Percentiles rank a stretch among this genome's conserved stretches.
Evolutionary conservation across 2,113 vertebrate genomes (phyloP).

Genomic region (Microcebus murinus): DNA sequence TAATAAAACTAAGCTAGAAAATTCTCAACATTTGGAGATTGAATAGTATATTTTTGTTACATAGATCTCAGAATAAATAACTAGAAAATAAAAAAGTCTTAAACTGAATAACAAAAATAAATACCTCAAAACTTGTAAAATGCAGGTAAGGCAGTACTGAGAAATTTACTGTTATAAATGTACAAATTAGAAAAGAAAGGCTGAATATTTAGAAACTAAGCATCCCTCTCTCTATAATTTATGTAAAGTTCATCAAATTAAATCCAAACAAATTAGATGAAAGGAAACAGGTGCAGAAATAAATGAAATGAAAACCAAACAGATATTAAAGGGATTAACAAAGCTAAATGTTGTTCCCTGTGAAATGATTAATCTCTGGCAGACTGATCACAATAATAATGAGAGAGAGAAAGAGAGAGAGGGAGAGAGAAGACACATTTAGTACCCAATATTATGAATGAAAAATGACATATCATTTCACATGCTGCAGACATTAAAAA

Average conservation of each 20-base stretch:
- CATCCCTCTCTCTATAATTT: neutral
- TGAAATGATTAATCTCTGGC: slow-evolving; percentile 5
- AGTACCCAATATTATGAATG: neutral
- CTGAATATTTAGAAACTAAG: slow-evolving; percentile 13
- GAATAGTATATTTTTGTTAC: neutral
- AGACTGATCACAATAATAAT: neutral
- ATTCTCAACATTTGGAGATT: neutral
- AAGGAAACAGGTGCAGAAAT: slow-evolving; percentile 28
- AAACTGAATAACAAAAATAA: neutral
- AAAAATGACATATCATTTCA: slow-evolving; percentile 4
- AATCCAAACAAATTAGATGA: slow-evolving; percentile 40
- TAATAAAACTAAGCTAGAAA: slow-evolving; percentile 14
- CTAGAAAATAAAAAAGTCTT: slow-evolving; percentile 26
- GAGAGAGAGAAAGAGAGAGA: neutral
- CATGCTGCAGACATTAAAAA: neutral
- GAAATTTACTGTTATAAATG: slow-evolving; percentile 9
- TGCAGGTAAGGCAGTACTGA: neutral
- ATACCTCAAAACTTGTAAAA: slow-evolving; percentile 12
- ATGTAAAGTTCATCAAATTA: slow-evolving; percentile 21
- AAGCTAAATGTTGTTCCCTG: slow-evolving; percentile 18
- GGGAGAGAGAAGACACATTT: neutral
- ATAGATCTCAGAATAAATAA: slow-evolving; percentile 27
- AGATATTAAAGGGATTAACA: slow-evolving; percentile 21
- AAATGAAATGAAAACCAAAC: slow-evolving; percentile 46
- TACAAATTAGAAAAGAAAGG: slow-evolving; percentile 13